Evolutionary conservation across 2,797 vertebrate species (phyloP).

Genomic region (Lacerta viridis): DNA sequence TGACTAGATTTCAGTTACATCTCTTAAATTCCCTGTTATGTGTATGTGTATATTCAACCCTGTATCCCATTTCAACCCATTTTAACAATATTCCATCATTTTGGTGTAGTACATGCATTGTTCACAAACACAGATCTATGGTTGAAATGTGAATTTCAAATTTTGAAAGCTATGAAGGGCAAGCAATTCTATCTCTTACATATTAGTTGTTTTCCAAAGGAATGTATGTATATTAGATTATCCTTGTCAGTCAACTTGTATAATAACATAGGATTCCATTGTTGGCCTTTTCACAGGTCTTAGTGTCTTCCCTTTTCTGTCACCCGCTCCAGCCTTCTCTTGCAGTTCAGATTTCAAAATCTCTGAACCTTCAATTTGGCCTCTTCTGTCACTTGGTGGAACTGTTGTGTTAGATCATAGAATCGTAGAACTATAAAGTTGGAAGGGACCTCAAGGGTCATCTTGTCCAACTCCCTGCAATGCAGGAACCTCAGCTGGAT

Average conservation of each 20-base stretch:
- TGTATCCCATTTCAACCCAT: too few relatives aligned
- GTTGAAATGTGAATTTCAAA: background rate
- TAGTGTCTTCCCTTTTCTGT: background rate
- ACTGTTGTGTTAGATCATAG: background rate
- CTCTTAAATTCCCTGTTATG: background rate
- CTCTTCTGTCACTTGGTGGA: slow-evolving; percentile 4
- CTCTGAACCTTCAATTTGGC: background rate
- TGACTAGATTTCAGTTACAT: background rate
- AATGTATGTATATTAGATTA: background rate
- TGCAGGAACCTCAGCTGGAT: too few relatives aligned
- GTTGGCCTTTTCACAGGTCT: background rate
- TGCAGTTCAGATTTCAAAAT: background rate
- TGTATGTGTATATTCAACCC: too few relatives aligned
- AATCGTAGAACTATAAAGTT: too few relatives aligned
- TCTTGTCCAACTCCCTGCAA: too few relatives aligned
- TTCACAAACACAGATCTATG: background rate
- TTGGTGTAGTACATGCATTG: background rate
- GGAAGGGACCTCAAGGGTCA: too few relatives aligned
- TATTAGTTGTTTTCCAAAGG: background rate
- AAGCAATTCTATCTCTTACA: background rate
- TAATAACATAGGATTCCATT: background rate
- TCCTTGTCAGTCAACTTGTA: background rate
- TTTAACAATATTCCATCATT: background rate
- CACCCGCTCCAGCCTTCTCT: background rate
- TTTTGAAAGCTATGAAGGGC: background rate